Percentiles rank a stretch among this genome's conserved stretches.
These are phyloP conservation scores for Osmoderma eremita DNA, from an alignment of 2,888 invertebrate genomes.

Conservation along the genomic window DNA sequence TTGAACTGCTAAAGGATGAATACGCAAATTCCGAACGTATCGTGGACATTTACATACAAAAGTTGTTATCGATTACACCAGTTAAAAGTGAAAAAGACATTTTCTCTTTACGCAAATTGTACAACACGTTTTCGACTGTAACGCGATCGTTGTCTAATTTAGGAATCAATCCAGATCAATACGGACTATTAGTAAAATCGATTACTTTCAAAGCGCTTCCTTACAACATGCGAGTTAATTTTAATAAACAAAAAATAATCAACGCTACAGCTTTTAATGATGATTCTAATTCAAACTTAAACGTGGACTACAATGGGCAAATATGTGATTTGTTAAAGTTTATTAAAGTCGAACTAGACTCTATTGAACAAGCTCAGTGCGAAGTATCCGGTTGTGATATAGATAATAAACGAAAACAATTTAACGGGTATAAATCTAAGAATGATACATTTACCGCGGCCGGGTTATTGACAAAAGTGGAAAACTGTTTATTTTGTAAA, in stretches of 20 bases:
- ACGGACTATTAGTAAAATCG: constrained; percentile 15
- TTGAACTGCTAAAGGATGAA: not conserved
- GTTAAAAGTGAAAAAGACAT: constrained; percentile 1
- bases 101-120: not conserved
- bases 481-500: not conserved
- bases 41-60: constrained; percentile 5
- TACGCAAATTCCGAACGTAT: constrained; percentile 3
- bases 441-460: not conserved
- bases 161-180: constrained; percentile 5
- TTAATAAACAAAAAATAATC: constrained; percentile 3
- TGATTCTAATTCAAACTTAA: too few species aligned
- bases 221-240: not conserved
- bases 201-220: constrained; percentile 8
- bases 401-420: not conserved
- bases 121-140: not conserved
- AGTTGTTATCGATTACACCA: not conserved
- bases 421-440: not conserved
- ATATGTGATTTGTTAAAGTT: too few species aligned
- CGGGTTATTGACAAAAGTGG: not conserved
- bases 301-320: not conserved
- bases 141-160: constrained; percentile 1
- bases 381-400: too few species aligned
- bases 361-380: not conserved
- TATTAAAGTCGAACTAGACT: constrained; percentile 3
- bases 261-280: too few species aligned